phyloP scores from a whole-genome alignment of 2,888 invertebrate species.

The Watsonalla binaria region DNA sequence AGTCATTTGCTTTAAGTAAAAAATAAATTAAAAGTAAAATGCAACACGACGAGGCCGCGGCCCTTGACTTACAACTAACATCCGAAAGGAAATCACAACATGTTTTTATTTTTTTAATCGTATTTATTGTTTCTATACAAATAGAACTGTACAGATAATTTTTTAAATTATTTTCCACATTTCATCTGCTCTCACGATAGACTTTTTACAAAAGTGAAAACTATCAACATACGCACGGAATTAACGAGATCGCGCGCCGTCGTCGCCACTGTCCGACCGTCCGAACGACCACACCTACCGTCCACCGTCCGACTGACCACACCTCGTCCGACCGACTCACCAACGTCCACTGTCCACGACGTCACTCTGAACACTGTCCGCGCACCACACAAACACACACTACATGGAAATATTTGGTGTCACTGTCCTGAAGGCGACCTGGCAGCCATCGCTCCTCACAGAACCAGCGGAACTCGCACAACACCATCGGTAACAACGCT shows the following conservation, averaged over 20 bases:
- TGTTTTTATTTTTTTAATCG: conserved; percentile 74
- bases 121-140: conserved; percentile 81
- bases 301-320: background rate
- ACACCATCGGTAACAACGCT: background rate
- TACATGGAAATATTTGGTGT: conserved; percentile 40
- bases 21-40: conserved; percentile 65
- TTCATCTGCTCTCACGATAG: conserved; percentile 74
- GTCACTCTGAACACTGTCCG: background rate
- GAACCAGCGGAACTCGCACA: background rate
- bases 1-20: conserved; percentile 67
- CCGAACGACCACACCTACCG: conserved; percentile 9
- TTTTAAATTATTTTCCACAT: conserved; percentile 70
- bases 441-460: conserved; percentile 23
- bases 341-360: background rate
- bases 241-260: conserved; percentile 61
- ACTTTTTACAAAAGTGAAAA: conserved; percentile 81
- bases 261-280: conserved; percentile 20
- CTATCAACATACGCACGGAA: conserved; percentile 75
- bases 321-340: background rate
- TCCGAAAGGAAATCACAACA: conserved; percentile 73
- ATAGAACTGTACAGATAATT: conserved; percentile 80
- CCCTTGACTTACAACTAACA: conserved; percentile 52
- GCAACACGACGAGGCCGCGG: conserved; percentile 43
- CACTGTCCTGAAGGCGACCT: conserved; percentile 30
- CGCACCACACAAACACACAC: conserved; percentile 9